These are phyloP conservation scores for Salvelinus fontinalis DNA, from an alignment of 2,113 vertebrate genomes.

Conservation along the genomic window DNA sequence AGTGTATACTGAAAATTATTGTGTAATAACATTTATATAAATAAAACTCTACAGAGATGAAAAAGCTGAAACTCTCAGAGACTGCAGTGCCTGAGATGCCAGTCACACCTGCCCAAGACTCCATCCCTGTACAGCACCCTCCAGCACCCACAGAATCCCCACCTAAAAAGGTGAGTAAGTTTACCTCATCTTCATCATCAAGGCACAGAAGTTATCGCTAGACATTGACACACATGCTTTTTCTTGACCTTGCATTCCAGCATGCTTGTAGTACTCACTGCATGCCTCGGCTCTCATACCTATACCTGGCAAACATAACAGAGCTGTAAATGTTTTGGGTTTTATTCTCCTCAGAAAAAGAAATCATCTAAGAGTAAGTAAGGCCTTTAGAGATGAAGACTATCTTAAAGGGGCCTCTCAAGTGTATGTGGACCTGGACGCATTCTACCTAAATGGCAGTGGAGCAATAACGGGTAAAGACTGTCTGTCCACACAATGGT, in stretches of 20 bases:
- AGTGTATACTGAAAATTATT: background rate
- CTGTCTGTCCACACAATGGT: background rate
- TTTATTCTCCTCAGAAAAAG: conserved; percentile 55
- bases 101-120: background rate
- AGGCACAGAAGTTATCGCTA: background rate
- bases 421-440: background rate
- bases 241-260: background rate
- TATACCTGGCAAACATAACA: background rate
- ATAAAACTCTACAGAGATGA: conserved; percentile 50
- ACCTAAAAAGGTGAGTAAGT: conserved; percentile 50
- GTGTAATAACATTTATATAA: background rate
- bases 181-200: background rate
- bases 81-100: conserved; percentile 11
- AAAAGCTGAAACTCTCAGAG: conserved; percentile 37
- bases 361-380: conserved; percentile 48
- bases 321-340: background rate
- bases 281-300: background rate
- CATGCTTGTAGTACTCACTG: background rate
- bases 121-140: background rate
- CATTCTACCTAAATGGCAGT: background rate
- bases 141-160: background rate
- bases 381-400: background rate
- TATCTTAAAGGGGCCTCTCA: background rate
- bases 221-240: background rate
- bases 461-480: background rate